Conservation (phyloP, 2,888 invertebrate genomes). For the Bursaphelenchus okinawaensis region DNA sequence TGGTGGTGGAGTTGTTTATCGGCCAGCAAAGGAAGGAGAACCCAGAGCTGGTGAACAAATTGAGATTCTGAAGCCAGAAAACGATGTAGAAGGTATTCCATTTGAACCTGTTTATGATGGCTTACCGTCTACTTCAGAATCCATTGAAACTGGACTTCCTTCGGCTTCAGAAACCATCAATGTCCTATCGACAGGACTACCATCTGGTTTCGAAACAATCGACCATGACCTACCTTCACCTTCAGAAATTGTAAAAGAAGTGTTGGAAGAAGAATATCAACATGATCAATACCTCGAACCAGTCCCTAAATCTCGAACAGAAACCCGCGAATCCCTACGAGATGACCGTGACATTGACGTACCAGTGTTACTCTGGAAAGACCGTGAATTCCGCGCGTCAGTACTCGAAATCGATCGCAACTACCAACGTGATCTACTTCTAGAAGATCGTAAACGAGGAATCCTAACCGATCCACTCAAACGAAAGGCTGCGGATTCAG, state of each 20-base stretch:
- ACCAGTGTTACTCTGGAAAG: conserved; percentile 1
- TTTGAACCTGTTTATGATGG: neutral
- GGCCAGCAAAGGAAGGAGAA: too few relatives aligned
- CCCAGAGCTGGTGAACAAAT: too few relatives aligned
- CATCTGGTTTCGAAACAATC: neutral
- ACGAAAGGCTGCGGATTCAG: neutral
- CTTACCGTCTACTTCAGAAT: neutral
- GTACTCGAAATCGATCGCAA: neutral
- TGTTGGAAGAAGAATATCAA: neutral
- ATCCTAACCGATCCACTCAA: conserved; percentile 7
- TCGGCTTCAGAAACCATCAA: too few relatives aligned
- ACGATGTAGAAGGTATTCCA: neutral
- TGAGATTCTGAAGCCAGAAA: too few relatives aligned
- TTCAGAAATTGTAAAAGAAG: neutral
- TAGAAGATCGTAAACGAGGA: conserved; percentile 1
- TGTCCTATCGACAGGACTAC: too few relatives aligned
- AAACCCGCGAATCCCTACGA: neutral
- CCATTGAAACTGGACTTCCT: too few relatives aligned
- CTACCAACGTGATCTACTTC: neutral
- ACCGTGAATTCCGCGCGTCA: conserved; percentile 5
- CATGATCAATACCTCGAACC: neutral
- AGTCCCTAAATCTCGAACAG: neutral
- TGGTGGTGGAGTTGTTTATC: too few relatives aligned
- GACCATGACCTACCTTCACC: neutral
- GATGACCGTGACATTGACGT: too few relatives aligned